phyloP scores from a whole-genome alignment of 2,797 vertebrate species.

The Oryzias sinensis region DNA sequence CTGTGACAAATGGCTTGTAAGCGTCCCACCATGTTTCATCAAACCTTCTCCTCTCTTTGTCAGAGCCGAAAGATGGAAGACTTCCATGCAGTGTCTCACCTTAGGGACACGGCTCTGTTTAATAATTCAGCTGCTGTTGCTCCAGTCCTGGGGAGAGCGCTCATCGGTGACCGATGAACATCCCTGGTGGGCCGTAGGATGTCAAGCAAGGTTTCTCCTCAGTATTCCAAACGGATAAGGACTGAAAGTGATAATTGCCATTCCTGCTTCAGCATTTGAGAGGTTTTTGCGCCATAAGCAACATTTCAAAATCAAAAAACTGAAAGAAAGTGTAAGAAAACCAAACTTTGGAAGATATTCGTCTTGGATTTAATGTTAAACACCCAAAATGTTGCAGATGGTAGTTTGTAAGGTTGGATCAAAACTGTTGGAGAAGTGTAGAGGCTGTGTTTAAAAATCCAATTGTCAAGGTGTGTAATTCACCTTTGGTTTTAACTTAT shows the following conservation, averaged over 20 bases:
- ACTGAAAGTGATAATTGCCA: slow-evolving; percentile 38
- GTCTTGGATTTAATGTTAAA: too few species aligned
- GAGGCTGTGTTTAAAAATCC: too few species aligned
- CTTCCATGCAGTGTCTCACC: slow-evolving; percentile 63
- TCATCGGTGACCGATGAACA: slow-evolving; percentile 65
- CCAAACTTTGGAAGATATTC: too few species aligned
- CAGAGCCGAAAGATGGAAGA: slow-evolving; percentile 62
- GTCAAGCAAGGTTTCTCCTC: slow-evolving; percentile 1
- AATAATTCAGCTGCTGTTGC: slow-evolving; percentile 74
- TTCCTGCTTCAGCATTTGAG: background rate
- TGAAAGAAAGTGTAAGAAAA: too few species aligned
- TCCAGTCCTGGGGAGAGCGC: slow-evolving; percentile 61
- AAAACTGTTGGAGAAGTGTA: too few species aligned
- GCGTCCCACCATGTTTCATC: slow-evolving; percentile 71
- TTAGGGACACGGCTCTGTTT: slow-evolving; percentile 58
- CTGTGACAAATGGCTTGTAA: slow-evolving; percentile 71
- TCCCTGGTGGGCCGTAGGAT: slow-evolving; percentile 29
- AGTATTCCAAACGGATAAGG: slow-evolving; percentile 9
- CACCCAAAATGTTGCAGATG: too few species aligned
- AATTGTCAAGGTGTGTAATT: too few species aligned
- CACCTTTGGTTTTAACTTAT: too few species aligned
- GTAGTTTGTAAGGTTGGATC: too few species aligned
- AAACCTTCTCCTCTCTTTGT: slow-evolving; percentile 60
- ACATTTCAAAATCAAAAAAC: too few species aligned
- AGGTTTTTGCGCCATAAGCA: background rate